Evolutionary conservation across 2,797 vertebrate species (phyloP).

Genomic region (Oryzias dopingdopingensis): DNA sequence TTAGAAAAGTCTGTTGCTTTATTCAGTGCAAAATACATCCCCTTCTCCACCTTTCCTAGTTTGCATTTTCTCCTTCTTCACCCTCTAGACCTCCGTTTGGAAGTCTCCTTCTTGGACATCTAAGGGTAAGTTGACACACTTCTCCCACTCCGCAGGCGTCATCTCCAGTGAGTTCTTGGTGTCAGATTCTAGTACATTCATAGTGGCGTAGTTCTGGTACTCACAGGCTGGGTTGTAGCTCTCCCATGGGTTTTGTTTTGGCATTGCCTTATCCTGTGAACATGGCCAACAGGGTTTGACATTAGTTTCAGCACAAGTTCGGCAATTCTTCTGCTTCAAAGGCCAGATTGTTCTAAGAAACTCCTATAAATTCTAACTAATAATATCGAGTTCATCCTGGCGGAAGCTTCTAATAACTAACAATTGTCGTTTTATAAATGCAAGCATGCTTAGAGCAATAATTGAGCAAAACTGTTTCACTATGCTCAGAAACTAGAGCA

Average conservation of each 20-base stretch:
- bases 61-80: conserved; percentile 61
- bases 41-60: conserved; percentile 59
- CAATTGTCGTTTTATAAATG: conserved; percentile 62
- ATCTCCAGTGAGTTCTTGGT: conserved; percentile 98
- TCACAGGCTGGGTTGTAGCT: conserved; percentile 97
- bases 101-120: conserved; percentile 99
- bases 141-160: conserved; percentile 98
- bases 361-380: conserved; percentile 45
- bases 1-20: conserved; percentile 87
- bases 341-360: conserved; percentile 41
- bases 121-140: conserved; percentile 97
- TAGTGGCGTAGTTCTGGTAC: conserved; percentile 98
- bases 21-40: conserved; percentile 92
- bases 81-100: conserved; percentile 94
- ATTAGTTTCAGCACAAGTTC: conserved; percentile 48
- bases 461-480: conserved; percentile 46
- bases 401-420: conserved; percentile 67
- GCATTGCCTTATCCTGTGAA: conserved; percentile 91
- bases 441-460: conserved; percentile 54
- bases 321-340: conserved; percentile 43
- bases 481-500: conserved; percentile 29
- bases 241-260: conserved; percentile 98
- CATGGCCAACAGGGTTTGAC: conserved; percentile 49
- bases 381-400: conserved; percentile 64
- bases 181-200: conserved; percentile 97